phyloP scores from a whole-genome alignment of 2,888 invertebrate species.

The Marasmarcha lunaedactyla region DNA sequence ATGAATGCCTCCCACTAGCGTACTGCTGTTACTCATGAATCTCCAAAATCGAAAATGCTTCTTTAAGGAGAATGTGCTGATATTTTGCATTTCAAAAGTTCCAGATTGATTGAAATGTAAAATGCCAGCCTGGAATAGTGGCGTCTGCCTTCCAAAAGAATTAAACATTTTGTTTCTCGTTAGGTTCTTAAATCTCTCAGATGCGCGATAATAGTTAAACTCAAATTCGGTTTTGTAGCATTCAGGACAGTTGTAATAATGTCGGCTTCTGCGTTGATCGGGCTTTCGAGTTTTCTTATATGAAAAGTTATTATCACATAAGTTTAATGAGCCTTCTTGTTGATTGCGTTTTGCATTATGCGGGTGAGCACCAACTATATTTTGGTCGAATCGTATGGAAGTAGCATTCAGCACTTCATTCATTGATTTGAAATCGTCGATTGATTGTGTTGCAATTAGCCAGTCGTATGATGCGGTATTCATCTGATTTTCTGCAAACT shows the following conservation, averaged over 20 bases:
- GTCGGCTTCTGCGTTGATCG: conserved; percentile 1
- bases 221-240: conserved; percentile 28
- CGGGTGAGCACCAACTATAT: conserved; percentile 36
- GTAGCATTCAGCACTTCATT: conserved; percentile 41
- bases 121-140: conserved; percentile 33
- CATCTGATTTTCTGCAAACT: conserved; percentile 40
- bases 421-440: conserved; percentile 30
- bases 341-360: conserved; percentile 6
- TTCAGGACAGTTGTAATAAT: conserved; percentile 10
- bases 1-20: conserved; percentile 21
- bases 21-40: conserved; percentile 12
- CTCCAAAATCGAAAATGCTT: conserved; percentile 20
- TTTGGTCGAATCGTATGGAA: conserved; percentile 47
- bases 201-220: conserved; percentile 35
- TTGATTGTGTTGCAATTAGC: conserved; percentile 35
- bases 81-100: conserved; percentile 35
- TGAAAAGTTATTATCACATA: conserved; percentile 38
- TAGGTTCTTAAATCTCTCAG: conserved; percentile 37
- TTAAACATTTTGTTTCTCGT: conserved; percentile 31
- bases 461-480: conserved; percentile 46
- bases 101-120: conserved; percentile 35
- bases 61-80: conserved; percentile 30
- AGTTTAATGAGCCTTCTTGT: conserved; percentile 11
- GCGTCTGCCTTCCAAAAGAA: conserved; percentile 22
- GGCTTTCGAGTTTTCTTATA: conserved; percentile 22